These are phyloP conservation scores for Antigone vipio DNA, from an alignment of 2,113 vertebrate species.

Conservation along the genomic window DNA sequence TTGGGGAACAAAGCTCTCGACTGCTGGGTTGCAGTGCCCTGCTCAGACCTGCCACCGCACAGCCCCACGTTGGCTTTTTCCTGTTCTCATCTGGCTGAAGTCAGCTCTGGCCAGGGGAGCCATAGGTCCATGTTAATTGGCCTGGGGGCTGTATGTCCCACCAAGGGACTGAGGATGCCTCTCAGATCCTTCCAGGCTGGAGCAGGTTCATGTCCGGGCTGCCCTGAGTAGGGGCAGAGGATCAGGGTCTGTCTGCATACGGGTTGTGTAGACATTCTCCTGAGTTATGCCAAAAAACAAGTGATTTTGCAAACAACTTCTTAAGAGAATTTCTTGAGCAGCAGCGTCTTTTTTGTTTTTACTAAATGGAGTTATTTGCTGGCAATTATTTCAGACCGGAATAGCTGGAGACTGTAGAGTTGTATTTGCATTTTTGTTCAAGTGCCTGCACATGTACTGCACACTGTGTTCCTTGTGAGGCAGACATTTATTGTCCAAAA, in stretches of 20 bases:
- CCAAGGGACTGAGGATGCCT: background rate
- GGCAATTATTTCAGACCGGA: slow-evolving; percentile 52
- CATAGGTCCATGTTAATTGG: background rate
- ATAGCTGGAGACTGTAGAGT: slow-evolving; percentile 55
- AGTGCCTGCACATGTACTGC: slow-evolving; percentile 67
- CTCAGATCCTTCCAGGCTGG: background rate
- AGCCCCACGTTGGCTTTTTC: background rate
- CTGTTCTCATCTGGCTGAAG: background rate
- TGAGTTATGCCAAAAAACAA: background rate
- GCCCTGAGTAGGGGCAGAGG: background rate
- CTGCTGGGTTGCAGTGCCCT: background rate
- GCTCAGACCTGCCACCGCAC: background rate
- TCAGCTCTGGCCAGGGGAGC: background rate
- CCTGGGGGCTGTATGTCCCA: background rate
- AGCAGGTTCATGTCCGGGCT: background rate
- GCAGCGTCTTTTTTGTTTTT: slow-evolving; percentile 32
- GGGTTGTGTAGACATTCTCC: background rate
- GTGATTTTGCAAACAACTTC: background rate
- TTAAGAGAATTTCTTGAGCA: background rate
- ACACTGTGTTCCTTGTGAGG: slow-evolving; percentile 64
- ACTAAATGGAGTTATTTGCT: slow-evolving; percentile 25
- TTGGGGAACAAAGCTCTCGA: background rate
- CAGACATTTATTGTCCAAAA: slow-evolving; percentile 22
- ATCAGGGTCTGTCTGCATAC: background rate
- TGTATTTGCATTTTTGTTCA: slow-evolving; percentile 60